These are phyloP conservation scores for Pachyramphus minor DNA, from an alignment of 2,113 vertebrate genomes.

Conservation along the genomic window DNA sequence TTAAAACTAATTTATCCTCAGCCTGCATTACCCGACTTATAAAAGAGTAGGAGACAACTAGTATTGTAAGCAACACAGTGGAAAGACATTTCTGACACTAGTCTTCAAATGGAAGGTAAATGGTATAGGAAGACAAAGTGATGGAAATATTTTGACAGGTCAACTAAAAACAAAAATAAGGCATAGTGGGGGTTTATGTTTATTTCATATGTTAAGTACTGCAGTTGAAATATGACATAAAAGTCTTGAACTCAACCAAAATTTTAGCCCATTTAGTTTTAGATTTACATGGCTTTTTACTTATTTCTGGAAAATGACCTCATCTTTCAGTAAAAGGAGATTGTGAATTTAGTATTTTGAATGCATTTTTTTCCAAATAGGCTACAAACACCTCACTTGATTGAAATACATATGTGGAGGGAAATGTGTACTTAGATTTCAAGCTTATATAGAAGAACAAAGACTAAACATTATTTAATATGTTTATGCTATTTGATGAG, in stretches of 20 bases:
- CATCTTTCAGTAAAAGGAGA: background rate
- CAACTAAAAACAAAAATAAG: background rate
- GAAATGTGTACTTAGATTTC: background rate
- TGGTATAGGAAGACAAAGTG: background rate
- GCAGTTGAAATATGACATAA: background rate
- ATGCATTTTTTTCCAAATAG: background rate
- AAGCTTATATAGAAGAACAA: background rate
- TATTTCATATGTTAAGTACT: background rate
- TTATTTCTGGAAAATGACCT: background rate
- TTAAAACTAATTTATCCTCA: too few species aligned
- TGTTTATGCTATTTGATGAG: background rate
- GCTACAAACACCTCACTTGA: background rate
- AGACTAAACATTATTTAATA: background rate
- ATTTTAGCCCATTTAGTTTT: background rate
- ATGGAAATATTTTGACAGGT: background rate
- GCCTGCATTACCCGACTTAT: background rate
- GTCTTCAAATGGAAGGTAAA: background rate
- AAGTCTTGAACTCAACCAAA: background rate
- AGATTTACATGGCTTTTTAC: background rate
- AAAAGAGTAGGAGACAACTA: background rate
- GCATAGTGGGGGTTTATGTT: background rate
- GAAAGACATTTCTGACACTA: background rate
- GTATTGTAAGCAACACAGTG: background rate
- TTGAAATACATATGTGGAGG: background rate
- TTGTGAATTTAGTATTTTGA: background rate